Conservation (phyloP, 2,113 vertebrate genomes). For the Penelope pileata region DNA sequence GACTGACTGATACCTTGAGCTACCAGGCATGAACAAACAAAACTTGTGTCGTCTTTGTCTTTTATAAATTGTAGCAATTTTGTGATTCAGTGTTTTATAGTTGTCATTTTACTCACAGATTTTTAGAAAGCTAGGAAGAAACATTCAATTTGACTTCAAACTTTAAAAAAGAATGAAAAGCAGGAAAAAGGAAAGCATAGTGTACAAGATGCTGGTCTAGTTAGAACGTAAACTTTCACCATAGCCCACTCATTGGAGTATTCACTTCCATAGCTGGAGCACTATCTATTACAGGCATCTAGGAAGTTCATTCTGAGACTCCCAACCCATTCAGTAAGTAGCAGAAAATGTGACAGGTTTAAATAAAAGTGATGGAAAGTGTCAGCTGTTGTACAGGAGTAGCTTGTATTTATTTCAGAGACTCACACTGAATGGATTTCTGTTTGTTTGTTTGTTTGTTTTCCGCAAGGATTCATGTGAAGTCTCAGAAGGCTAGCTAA, state of each 20-base stretch:
- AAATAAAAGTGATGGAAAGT: not conserved
- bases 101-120: fast-evolving
- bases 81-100: not conserved
- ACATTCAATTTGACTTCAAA: fast-evolving
- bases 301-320: not conserved
- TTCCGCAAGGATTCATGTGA: not conserved
- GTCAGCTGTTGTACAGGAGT: not conserved
- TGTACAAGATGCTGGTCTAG: not conserved
- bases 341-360: not conserved
- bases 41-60: no score
- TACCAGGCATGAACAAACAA: not conserved
- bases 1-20: not conserved
- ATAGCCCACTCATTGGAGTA: not conserved
- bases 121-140: not conserved
- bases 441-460: no score
- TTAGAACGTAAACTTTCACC: not conserved
- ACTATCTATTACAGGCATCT: fast-evolving
- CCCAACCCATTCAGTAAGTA: not conserved
- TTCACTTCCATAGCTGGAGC: not conserved
- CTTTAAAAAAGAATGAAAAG: fast-evolving
- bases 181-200: not conserved
- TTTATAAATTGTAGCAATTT: not conserved
- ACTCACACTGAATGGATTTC: no score
- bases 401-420: not conserved
- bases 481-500: not conserved